These are phyloP conservation scores for Leptothorax acervorum DNA, from an alignment of 2,888 invertebrate genomes.

Conservation along the genomic window DNA sequence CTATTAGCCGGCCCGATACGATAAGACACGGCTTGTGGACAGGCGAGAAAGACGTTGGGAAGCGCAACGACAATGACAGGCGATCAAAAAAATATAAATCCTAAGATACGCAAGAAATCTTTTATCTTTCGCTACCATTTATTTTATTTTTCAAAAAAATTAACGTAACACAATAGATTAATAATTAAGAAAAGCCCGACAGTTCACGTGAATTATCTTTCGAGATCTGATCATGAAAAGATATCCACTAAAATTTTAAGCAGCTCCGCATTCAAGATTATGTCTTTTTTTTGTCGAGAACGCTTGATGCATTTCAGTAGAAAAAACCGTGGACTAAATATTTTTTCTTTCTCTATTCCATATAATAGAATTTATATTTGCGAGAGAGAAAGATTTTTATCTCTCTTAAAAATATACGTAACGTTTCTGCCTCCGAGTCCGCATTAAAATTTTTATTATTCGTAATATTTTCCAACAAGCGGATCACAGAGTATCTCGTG, in stretches of 20 bases:
- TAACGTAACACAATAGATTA: neutral
- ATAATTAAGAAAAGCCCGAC: neutral
- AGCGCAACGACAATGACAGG: neutral
- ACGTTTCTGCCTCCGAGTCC: neutral
- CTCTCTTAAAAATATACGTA: neutral
- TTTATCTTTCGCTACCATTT: neutral
- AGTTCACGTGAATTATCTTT: neutral
- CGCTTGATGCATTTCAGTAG: neutral
- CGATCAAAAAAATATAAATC: neutral
- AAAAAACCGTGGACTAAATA: neutral
- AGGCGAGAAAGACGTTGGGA: constrained; percentile 2
- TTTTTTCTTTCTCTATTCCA: neutral
- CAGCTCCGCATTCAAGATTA: neutral
- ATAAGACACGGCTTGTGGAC: constrained; percentile 42
- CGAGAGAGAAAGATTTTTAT: neutral
- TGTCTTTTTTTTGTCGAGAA: neutral
- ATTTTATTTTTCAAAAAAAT: neutral
- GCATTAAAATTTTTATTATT: constrained; percentile 17
- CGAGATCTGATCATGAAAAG: neutral
- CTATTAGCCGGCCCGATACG: constrained; percentile 42
- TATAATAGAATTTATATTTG: constrained; percentile 13
- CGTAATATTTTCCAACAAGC: constrained; percentile 4
- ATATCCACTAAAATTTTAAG: neutral
- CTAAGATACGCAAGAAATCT: neutral
- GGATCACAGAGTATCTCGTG: constrained; percentile 11